Base-by-base conservation (phyloP, 2,797 vertebrate species). In the Sebastes cheni region DNA sequence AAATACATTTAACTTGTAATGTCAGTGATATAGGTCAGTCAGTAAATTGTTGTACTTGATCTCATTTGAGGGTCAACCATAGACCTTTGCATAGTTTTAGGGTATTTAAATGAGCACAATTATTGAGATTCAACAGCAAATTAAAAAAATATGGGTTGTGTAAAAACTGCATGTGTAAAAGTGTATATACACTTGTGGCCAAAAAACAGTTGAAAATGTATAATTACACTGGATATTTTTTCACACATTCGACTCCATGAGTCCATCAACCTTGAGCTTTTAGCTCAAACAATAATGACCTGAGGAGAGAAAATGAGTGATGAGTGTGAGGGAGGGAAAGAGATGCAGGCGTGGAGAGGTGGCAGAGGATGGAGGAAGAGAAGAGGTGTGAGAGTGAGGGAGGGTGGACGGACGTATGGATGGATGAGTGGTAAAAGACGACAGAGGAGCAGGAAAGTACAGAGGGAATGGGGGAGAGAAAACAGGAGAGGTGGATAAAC, bases 371-470 rank as follows among this genome's bases (percentile, higher is more conserved):
- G 86, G 78, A 88, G 81, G 79, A 88, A 68, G 12, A 77, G 79
- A 82, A 69, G 87, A 92, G 91, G 91, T 90, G 90, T 86, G 81
- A 89, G 78, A 75, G 83, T 27, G 77, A 88, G 23, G 82, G 76
- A 82, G 75, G 79, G 25, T 4, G 80, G 81, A 77, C 16, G 76
- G 81, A 80, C 25, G 54, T 56, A 84, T 75, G 83, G 82, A 85
- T 72, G 81, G 76, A 85, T 70, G 80, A 73, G 79, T 86, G 90
- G 80, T 59, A 74, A 86, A 86, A 77, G 88, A 90, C 23, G 50
- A 80, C 82, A 20, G 75, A 72, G 67, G 32, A 34, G 78, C 81
- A 83, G 81, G 50, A 79, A 85, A 80, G 88, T 80, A 83, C 36
- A 76, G 67, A 75, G 36, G 67, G 72, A 75, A 60, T 67, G 85